These are phyloP conservation scores for Endotricha flammealis DNA, from an alignment of 2,888 invertebrate species.

Conservation along the genomic window DNA sequence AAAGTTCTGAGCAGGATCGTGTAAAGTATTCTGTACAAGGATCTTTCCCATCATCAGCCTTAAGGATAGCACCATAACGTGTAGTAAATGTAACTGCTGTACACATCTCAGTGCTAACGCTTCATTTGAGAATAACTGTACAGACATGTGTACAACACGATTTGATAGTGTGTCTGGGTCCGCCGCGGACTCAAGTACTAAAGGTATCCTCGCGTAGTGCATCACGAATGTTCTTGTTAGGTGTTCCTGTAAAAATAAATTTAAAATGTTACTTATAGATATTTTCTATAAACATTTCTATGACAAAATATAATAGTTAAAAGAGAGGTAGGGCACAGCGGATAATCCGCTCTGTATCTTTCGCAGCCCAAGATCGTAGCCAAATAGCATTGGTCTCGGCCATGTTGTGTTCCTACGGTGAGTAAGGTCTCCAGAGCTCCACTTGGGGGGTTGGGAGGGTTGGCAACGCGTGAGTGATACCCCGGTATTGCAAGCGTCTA, in stretches of 20 bases:
- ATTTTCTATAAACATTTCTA: too few species aligned
- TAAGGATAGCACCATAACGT: slow-evolving; percentile 94
- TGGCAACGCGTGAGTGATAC: too few species aligned
- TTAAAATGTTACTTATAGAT: slow-evolving; percentile 8
- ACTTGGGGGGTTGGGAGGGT: too few species aligned
- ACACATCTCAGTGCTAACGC: slow-evolving; percentile 94
- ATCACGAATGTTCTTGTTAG: slow-evolving; percentile 96
- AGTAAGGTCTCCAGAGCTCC: too few species aligned
- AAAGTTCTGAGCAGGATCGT: slow-evolving; percentile 87
- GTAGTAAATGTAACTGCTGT: slow-evolving; percentile 91
- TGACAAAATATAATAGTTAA: too few species aligned
- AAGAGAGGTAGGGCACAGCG: too few species aligned
- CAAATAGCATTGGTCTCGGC: too few species aligned
- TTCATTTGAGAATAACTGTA: slow-evolving; percentile 97
- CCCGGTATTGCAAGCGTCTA: too few species aligned
- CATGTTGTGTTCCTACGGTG: too few species aligned
- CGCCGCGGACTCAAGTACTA: slow-evolving; percentile 89
- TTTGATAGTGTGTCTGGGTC: slow-evolving; percentile 96
- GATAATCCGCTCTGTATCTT: too few species aligned
- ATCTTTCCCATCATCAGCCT: slow-evolving; percentile 95
- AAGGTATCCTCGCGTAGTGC: slow-evolving; percentile 96
- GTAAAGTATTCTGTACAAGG: slow-evolving; percentile 90
- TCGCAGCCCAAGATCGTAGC: too few species aligned
- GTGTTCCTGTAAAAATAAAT: slow-evolving; percentile 82
- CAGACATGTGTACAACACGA: slow-evolving; percentile 98